Evolutionary conservation across 2,113 vertebrate species (phyloP).

Genomic region (Corythornis cristatus): DNA sequence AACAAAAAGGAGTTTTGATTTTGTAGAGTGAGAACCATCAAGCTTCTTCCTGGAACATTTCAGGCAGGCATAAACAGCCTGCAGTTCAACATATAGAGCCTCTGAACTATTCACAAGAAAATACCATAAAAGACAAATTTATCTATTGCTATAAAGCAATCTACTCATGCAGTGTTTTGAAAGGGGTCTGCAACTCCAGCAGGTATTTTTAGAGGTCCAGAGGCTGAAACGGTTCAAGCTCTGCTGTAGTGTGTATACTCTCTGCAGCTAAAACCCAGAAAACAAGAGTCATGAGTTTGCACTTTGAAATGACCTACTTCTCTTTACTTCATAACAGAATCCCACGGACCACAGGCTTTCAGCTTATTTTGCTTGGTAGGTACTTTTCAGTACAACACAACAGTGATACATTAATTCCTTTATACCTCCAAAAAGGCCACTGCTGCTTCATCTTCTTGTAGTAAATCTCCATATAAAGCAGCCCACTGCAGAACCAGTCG

Average conservation of each 20-base stretch:
- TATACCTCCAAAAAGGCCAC: slow-evolving; percentile 90
- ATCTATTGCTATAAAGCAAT: not conserved
- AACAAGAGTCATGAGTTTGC: not conserved
- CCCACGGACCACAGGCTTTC: not conserved
- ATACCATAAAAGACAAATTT: not conserved
- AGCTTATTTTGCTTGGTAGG: not conserved
- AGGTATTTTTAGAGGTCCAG: not conserved
- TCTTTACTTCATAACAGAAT: not conserved
- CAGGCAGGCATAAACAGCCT: not conserved
- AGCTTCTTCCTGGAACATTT: not conserved
- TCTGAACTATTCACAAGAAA: not conserved
- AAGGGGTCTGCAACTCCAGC: not conserved
- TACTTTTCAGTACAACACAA: not conserved
- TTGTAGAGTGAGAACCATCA: not conserved
- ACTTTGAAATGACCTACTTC: not conserved
- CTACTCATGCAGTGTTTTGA: not conserved
- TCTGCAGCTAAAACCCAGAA: not conserved
- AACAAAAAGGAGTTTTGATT: not conserved
- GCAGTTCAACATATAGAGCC: not conserved
- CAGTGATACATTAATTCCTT: not conserved
- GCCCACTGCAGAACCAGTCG: slow-evolving; percentile 92
- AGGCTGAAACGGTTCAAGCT: not conserved
- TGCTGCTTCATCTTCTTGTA: slow-evolving; percentile 89
- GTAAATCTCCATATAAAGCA: slow-evolving; percentile 82
- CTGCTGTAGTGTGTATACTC: not conserved